phyloP scores from a whole-genome alignment of 2,113 vertebrate species.

The Serilophus lunatus region DNA sequence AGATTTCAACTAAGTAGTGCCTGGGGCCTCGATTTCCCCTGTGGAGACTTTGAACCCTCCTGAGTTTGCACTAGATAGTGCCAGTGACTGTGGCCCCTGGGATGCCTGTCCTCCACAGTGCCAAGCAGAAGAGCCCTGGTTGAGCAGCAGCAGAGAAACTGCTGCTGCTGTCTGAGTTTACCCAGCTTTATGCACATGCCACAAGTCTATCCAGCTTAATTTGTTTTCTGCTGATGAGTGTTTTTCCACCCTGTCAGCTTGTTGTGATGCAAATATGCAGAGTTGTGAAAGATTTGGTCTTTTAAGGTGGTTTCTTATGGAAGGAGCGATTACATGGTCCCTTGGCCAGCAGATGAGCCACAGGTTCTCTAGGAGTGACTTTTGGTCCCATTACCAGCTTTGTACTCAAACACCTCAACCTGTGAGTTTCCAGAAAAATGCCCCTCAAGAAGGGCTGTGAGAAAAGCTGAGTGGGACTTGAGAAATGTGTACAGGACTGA shows the following conservation, averaged over 20 bases:
- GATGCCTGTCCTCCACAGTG: accelerated
- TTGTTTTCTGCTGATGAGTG: background rate
- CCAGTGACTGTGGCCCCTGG: background rate
- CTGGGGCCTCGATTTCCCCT: background rate
- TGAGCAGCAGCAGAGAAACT: background rate
- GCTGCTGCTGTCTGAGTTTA: background rate
- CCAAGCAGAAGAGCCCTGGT: background rate
- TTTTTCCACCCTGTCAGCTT: background rate
- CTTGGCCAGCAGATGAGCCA: background rate
- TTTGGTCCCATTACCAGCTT: background rate
- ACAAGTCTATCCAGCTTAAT: background rate
- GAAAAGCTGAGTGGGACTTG: background rate
- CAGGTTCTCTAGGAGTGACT: background rate
- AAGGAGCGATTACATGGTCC: background rate
- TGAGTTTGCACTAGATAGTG: background rate
- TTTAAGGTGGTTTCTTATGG: background rate
- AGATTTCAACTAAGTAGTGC: background rate
- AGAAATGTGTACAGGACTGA: background rate
- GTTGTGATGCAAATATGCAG: background rate
- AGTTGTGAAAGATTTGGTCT: background rate
- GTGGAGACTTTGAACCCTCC: background rate
- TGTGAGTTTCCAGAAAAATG: background rate
- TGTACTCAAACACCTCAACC: background rate
- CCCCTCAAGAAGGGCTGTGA: background rate
- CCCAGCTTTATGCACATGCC: background rate